These are phyloP conservation scores for Zonitis immaculata DNA, from an alignment of 2,888 invertebrate species.

Conservation along the genomic window DNA sequence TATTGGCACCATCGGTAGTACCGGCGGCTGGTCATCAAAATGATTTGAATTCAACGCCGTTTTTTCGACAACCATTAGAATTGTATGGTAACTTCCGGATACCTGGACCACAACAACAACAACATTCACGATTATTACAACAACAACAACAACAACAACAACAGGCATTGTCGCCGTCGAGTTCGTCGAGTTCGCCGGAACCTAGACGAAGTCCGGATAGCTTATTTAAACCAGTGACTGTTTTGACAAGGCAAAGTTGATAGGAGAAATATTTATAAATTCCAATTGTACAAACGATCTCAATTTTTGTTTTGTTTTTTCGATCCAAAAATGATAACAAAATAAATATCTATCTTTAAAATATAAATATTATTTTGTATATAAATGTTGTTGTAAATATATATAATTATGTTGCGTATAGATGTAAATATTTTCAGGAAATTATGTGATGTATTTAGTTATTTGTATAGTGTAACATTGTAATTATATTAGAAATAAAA, in stretches of 20 bases:
- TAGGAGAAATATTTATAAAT: too few relatives aligned
- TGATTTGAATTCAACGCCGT: too few relatives aligned
- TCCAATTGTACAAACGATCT: too few relatives aligned
- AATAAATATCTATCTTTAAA: background rate
- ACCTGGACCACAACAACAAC: slow-evolving; percentile 42
- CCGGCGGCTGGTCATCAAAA: too few relatives aligned
- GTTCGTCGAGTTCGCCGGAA: slow-evolving; percentile 49
- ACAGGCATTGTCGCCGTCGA: slow-evolving; percentile 45
- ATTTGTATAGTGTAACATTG: slow-evolving; percentile 16
- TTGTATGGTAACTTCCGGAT: slow-evolving; percentile 50
- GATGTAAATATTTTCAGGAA: slow-evolving; percentile 9
- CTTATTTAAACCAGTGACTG: slow-evolving; percentile 45
- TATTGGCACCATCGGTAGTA: slow-evolving; percentile 42
- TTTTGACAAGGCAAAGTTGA: slow-evolving; percentile 42
- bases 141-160: slow-evolving; percentile 34
- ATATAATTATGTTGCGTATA: slow-evolving; percentile 6
- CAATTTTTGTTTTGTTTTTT: background rate
- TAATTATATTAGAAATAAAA: background rate
- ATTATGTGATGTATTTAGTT: slow-evolving; percentile 16
- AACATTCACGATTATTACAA: slow-evolving; percentile 39
- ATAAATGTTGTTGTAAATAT: slow-evolving; percentile 14
- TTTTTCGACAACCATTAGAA: slow-evolving; percentile 51
- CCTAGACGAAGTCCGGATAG: slow-evolving; percentile 39
- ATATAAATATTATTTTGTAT: slow-evolving; percentile 9
- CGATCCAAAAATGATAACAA: too few relatives aligned